phyloP scores from a whole-genome alignment of 2,888 invertebrate genomes.

The Spilarctia lutea region DNA sequence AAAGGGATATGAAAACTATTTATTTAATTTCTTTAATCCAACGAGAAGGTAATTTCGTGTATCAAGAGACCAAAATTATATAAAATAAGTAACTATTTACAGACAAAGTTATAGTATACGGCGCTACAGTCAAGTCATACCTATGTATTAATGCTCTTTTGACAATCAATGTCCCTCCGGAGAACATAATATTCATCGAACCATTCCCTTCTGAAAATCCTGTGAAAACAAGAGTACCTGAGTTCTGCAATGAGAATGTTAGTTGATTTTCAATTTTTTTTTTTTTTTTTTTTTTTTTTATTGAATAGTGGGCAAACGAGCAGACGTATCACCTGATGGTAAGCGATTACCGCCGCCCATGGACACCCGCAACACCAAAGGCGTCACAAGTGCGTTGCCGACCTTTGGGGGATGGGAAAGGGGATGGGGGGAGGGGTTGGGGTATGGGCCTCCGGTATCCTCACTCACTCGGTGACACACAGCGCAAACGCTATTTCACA shows the following conservation, averaged over 20 bases:
- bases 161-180: slow-evolving; percentile 84
- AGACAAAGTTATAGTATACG: slow-evolving; percentile 89
- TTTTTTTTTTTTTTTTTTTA: no score
- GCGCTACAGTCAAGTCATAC: slow-evolving; percentile 88
- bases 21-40: background rate
- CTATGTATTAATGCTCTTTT: slow-evolving; percentile 89
- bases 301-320: no score
- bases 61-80: background rate
- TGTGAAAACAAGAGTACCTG: slow-evolving; percentile 65
- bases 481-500: no score
- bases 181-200: slow-evolving; percentile 87
- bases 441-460: no score
- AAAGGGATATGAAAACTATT: background rate
- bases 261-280: slow-evolving; percentile 46
- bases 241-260: slow-evolving; percentile 73
- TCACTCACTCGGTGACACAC: no score
- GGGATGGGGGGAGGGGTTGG: no score
- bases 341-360: no score
- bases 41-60: background rate
- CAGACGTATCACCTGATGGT: no score
- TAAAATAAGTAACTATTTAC: slow-evolving; percentile 33
- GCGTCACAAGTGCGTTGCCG: no score
- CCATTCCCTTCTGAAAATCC: slow-evolving; percentile 75
- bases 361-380: no score
- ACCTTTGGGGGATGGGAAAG: no score